Evolutionary conservation across 2,888 invertebrate genomes (phyloP).

Genomic region (Thelaira solivaga): DNA sequence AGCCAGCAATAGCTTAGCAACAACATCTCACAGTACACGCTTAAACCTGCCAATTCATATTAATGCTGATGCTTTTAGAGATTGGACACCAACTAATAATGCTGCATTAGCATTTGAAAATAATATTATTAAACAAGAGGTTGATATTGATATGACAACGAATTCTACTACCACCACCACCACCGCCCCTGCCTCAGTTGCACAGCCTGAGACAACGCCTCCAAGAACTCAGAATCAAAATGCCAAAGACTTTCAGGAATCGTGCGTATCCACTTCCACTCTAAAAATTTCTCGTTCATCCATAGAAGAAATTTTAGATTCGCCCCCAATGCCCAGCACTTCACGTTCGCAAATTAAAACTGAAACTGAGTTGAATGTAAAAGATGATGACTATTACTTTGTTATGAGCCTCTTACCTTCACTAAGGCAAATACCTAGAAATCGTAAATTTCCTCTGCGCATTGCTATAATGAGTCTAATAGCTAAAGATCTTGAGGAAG

Average conservation of each 20-base stretch:
- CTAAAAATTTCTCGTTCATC: slow-evolving; percentile 1
- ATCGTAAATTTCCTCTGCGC: slow-evolving; percentile 64
- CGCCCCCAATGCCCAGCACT: not conserved
- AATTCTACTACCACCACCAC: too few relatives aligned
- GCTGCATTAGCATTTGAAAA: not conserved
- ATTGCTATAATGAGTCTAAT: slow-evolving; percentile 62
- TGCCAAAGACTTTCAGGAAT: slow-evolving; percentile 36
- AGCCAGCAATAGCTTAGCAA: not conserved
- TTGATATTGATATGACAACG: slow-evolving; percentile 4
- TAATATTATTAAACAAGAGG: slow-evolving; percentile 43
- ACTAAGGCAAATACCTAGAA: slow-evolving; percentile 59
- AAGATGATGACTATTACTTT: slow-evolving; percentile 68
- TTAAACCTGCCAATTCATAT: not conserved
- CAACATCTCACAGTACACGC: not conserved
- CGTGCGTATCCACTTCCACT: slow-evolving; percentile 44
- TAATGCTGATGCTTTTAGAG: slow-evolving; percentile 21
- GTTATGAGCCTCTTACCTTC: slow-evolving; percentile 67
- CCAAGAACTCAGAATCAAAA: not conserved
- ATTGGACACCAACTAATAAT: not conserved
- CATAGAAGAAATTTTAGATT: slow-evolving; percentile 14
- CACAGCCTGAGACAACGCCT: not conserved
- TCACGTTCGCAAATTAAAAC: not conserved
- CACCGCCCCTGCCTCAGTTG: not conserved
- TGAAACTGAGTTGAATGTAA: slow-evolving; percentile 44
- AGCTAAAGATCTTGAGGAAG: slow-evolving; percentile 55